These are phyloP conservation scores for Cathartes aura DNA, from an alignment of 2,113 vertebrate species.

Conservation along the genomic window DNA sequence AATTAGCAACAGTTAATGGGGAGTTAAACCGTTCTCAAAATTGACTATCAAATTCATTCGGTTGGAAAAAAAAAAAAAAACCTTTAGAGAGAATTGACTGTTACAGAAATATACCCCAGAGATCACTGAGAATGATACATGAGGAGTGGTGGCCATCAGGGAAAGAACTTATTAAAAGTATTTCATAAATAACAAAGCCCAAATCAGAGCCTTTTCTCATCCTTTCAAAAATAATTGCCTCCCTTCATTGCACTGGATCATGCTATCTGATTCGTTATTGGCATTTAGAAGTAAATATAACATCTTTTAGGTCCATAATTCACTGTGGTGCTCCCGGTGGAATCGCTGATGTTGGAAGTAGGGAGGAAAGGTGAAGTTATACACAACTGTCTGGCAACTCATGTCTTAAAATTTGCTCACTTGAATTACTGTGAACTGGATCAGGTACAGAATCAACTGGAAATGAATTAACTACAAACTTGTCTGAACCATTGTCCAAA, in stretches of 20 bases:
- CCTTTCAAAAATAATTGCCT: slow-evolving; percentile 20
- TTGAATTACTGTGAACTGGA: not conserved
- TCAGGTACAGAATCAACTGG: not conserved
- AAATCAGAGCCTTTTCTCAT: not conserved
- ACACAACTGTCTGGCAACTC: not conserved
- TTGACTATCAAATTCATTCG: slow-evolving; percentile 45
- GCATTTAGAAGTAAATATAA: slow-evolving; percentile 37
- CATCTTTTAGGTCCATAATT: not conserved
- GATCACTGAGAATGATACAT: slow-evolving; percentile 5
- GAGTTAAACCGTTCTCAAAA: slow-evolving; percentile 65
- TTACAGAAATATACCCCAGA: slow-evolving; percentile 47
- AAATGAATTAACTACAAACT: not conserved
- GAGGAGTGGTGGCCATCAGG: not conserved
- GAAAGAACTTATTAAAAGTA: slow-evolving; percentile 54
- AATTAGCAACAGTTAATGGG: slow-evolving; percentile 68
- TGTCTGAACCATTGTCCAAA: not conserved
- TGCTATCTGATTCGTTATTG: not conserved
- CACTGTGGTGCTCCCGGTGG: not conserved
- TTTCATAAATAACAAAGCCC: slow-evolving; percentile 43
- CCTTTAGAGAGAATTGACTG: slow-evolving; percentile 57
- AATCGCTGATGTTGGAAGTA: not conserved
- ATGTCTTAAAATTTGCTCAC: not conserved
- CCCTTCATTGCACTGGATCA: not conserved
- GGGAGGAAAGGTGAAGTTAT: not conserved
- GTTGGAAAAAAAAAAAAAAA: slow-evolving; percentile 12